A percentile compares a stretch with the other conserved stretches of the same genome.
These are phyloP conservation scores for Tokudaia tokunoshimensis DNA, from an alignment of 2,797 vertebrate genomes.

Conservation along the genomic window DNA sequence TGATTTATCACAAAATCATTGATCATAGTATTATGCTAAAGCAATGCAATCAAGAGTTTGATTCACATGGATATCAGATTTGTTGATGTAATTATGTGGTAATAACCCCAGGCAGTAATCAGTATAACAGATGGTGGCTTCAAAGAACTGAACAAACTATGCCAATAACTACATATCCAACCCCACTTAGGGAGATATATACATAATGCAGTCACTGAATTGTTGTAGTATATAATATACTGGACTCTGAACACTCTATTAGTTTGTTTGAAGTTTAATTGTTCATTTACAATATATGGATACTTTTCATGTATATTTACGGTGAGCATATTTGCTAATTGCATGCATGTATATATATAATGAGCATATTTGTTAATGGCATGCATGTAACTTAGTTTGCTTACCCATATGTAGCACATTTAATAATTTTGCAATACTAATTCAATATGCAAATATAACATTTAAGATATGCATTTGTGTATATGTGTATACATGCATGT, in stretches of 20 bases:
- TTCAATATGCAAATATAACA: neutral
- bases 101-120: neutral
- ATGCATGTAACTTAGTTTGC: neutral
- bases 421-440: neutral
- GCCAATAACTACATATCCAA: neutral
- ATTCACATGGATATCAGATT: neutral
- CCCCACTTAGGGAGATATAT: neutral
- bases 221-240: neutral
- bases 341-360: neutral
- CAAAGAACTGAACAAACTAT: neutral
- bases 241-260: neutral
- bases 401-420: neutral
- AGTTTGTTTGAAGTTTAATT: neutral
- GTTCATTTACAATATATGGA: neutral
- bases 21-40: neutral
- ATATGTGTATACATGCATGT: neutral
- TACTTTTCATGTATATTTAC: neutral
- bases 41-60: neutral
- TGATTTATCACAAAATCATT: constrained; percentile 7
- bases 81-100: neutral
- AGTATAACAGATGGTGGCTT: neutral
- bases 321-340: neutral
- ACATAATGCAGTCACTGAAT: neutral
- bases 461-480: neutral
- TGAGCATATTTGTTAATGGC: neutral